Evolutionary conservation across 2,888 invertebrate genomes (phyloP).

Genomic region (Alcis repandata): DNA sequence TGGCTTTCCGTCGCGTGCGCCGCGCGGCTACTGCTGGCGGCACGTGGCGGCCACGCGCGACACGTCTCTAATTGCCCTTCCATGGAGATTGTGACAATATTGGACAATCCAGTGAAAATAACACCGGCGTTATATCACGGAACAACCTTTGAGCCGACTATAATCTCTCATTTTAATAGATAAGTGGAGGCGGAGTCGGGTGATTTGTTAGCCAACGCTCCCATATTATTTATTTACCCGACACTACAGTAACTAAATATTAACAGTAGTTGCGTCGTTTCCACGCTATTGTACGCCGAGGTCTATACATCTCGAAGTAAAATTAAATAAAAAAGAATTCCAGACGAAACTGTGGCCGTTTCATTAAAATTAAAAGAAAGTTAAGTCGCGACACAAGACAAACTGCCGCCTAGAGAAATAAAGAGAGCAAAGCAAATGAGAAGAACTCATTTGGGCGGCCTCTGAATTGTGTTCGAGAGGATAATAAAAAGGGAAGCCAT

Average conservation of each 20-base stretch:
- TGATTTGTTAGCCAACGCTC: conserved; percentile 75
- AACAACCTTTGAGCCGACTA: conserved; percentile 72
- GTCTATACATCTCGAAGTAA: conserved; percentile 52
- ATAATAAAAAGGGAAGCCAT: conserved; percentile 86
- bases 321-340: conserved; percentile 63
- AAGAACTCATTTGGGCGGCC: conserved; percentile 84
- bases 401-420: conserved; percentile 85
- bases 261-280: conserved; percentile 40
- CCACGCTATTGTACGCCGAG: conserved; percentile 42
- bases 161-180: conserved; percentile 86
- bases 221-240: conserved; percentile 52
- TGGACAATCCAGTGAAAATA: conserved; percentile 86
- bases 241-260: conserved; percentile 42
- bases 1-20: conserved; percentile 62
- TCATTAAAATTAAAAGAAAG: conserved; percentile 79
- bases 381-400: conserved; percentile 81
- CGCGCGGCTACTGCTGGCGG: conserved; percentile 50
- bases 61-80: conserved; percentile 84
- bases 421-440: conserved; percentile 85
- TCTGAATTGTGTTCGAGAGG: conserved; percentile 86
- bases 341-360: conserved; percentile 63
- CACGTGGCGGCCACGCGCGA: conserved; percentile 82
- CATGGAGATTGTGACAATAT: conserved; percentile 84
- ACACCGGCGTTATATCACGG: conserved; percentile 74
- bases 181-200: conserved; percentile 82